Percentiles rank a stretch among this genome's conserved stretches.
Conservation (phyloP, 2,888 invertebrate species). For the Gerris lacustris region DNA sequence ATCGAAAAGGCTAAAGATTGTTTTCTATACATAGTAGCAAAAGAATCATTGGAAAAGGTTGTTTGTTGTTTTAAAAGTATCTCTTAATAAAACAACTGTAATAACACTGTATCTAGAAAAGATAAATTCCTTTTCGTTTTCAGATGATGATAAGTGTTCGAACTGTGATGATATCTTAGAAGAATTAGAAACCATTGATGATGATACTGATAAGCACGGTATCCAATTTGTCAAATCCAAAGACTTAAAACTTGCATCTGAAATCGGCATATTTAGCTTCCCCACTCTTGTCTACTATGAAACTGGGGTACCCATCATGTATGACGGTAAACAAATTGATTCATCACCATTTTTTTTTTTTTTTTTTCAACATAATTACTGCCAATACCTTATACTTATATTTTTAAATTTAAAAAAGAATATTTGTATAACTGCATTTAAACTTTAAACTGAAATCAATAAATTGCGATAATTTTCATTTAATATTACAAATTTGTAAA, state of each 20-base stretch:
- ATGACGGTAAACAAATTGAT: constrained; percentile 61
- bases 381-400: constrained; percentile 7
- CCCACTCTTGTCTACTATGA: constrained; percentile 87
- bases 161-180: constrained; percentile 73
- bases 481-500: no score
- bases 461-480: no score
- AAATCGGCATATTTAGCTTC: constrained; percentile 83
- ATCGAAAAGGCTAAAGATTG: no score
- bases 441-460: no score
- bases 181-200: constrained; percentile 82
- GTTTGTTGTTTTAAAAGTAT: neutral
- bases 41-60: neutral
- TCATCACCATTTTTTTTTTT: constrained; percentile 5
- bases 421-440: no score
- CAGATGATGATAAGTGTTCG: constrained; percentile 73
- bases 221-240: constrained; percentile 90
- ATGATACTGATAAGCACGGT: constrained; percentile 82
- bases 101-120: no score
- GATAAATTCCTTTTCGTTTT: constrained; percentile 26
- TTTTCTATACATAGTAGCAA: no score
- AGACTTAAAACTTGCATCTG: constrained; percentile 75
- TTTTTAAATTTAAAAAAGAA: constrained; percentile 7
- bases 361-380: constrained; percentile 4
- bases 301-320: constrained; percentile 87
- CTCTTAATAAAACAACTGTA: no score